Percentiles rank a stretch among this genome's conserved stretches.
Conservation (phyloP, 1,140 invertebrate species). For the Spodoptera frugiperda region DNA sequence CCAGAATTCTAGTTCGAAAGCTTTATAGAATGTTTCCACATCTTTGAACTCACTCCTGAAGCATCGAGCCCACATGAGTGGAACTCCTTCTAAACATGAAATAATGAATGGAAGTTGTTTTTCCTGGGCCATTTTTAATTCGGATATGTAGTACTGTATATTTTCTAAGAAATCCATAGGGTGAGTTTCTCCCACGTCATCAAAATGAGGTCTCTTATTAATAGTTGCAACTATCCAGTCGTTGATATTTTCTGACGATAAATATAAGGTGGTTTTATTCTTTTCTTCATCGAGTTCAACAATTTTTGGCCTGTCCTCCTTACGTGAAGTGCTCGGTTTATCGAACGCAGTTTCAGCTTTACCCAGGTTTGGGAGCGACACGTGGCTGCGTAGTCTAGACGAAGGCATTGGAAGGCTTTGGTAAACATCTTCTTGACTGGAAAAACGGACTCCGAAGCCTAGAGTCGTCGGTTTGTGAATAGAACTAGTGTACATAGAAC, state of each 20-base stretch:
- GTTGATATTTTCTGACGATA: conserved; percentile 71
- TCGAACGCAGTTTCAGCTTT: conserved; percentile 67
- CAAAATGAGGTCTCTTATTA: conserved; percentile 77
- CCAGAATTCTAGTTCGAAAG: conserved; percentile 82
- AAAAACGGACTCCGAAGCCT: conserved; percentile 80
- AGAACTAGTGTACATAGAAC: conserved; percentile 69
- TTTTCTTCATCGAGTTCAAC: conserved; percentile 75
- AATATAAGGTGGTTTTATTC: conserved; percentile 58
- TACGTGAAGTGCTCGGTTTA: conserved; percentile 58
- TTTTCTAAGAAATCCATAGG: conserved; percentile 81
- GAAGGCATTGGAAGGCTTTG: conserved; percentile 79
- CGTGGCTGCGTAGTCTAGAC: conserved; percentile 77
- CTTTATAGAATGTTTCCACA: conserved; percentile 70
- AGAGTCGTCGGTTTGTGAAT: conserved; percentile 77
- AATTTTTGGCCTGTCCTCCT: conserved; percentile 67
- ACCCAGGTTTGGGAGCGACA: conserved; percentile 81
- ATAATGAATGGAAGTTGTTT: conserved; percentile 78
- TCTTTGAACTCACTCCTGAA: conserved; percentile 77
- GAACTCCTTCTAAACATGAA: conserved; percentile 78
- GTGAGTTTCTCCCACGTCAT: conserved; percentile 77
- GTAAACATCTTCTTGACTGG: conserved; percentile 80
- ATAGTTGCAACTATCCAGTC: conserved; percentile 76
- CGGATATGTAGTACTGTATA: conserved; percentile 78
- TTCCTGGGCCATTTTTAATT: conserved; percentile 71
- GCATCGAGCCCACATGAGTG: conserved; percentile 81